Percentiles rank a stretch among this genome's conserved stretches.
phyloP scores from a whole-genome alignment of 2,113 vertebrate genomes.

The Cervus canadensis region DNA sequence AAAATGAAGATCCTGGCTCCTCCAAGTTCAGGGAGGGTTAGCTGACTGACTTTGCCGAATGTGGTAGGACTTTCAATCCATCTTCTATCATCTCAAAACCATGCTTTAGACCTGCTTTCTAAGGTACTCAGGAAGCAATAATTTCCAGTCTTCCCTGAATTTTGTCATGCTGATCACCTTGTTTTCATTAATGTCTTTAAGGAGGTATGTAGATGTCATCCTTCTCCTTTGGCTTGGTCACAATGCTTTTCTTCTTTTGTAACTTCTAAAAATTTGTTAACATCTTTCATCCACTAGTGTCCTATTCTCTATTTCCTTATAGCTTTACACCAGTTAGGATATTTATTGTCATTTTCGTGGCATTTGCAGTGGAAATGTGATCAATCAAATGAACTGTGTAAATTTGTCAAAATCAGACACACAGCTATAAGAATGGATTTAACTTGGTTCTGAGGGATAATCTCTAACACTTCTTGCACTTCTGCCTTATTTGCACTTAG shows the following conservation, averaged over 20 bases:
- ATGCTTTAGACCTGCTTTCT: neutral
- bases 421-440: neutral
- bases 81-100: neutral
- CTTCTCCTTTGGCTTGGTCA: neutral
- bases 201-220: neutral
- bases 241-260: neutral
- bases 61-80: neutral
- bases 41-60: neutral
- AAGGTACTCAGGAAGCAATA: neutral
- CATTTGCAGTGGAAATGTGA: neutral
- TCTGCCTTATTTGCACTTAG: neutral
- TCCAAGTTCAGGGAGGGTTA: neutral
- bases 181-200: neutral
- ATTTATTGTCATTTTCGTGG: neutral
- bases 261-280: neutral
- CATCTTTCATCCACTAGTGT: neutral
- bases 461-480: neutral
- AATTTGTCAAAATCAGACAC: constrained; percentile 15
- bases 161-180: neutral
- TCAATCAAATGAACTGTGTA: neutral
- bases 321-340: neutral
- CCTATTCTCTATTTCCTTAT: neutral
- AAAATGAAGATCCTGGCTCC: neutral
- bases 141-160: neutral
- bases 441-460: neutral